Percentiles rank a stretch among this genome's conserved stretches.
These are phyloP conservation scores for Rhingia campestris DNA, from an alignment of 2,888 invertebrate genomes.

Conservation along the genomic window DNA sequence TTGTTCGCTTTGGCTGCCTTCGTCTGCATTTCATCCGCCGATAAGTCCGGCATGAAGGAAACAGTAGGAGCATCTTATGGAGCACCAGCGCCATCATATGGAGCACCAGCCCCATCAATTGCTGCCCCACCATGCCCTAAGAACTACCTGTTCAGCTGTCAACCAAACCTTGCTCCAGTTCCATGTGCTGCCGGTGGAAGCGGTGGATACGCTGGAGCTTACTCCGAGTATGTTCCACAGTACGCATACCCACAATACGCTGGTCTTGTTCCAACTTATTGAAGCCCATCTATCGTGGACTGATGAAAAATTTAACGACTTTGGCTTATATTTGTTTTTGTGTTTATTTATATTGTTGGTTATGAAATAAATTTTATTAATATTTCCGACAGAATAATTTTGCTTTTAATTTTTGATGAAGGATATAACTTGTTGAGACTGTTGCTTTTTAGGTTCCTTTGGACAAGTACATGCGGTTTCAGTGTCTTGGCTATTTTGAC, in stretches of 20 bases:
- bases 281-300: conserved; percentile 18
- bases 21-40: conserved; percentile 76
- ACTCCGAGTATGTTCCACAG: conserved; percentile 78
- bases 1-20: conserved; percentile 76
- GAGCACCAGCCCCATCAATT: conserved; percentile 52
- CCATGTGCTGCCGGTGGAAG: conserved; percentile 75
- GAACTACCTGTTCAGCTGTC: conserved; percentile 80
- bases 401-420: not conserved
- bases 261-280: conserved; percentile 33
- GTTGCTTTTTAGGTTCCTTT: not conserved
- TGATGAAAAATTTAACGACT: conserved; percentile 20
- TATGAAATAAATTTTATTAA: conserved; percentile 14
- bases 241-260: conserved; percentile 34
- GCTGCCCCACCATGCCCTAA: conserved; percentile 76
- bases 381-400: not conserved
- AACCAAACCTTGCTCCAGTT: conserved; percentile 78
- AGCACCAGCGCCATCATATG: conserved; percentile 73
- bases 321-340: conserved; percentile 34
- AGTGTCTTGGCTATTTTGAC: too few species aligned
- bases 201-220: conserved; percentile 78
- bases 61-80: conserved; percentile 55
- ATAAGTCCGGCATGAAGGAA: conserved; percentile 59
- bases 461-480: too few species aligned
- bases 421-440: not conserved
- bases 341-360: conserved; percentile 24